Percentiles rank a stretch among this genome's conserved stretches.
Evolutionary conservation across 2,888 invertebrate genomes (phyloP).

Genomic region (Drosophila buzzatii): DNA sequence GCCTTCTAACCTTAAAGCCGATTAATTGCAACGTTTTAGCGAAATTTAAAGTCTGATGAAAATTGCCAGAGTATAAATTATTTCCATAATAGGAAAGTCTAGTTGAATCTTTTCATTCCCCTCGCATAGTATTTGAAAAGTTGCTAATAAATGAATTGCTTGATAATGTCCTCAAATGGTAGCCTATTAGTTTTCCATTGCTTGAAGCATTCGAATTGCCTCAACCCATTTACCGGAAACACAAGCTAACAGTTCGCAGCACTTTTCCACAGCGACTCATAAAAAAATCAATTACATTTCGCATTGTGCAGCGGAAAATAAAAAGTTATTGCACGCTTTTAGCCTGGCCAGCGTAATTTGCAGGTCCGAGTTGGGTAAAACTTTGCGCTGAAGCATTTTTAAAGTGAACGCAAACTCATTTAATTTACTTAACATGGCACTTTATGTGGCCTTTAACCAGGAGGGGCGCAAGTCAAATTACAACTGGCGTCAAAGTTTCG

Average conservation of each 20-base stretch:
- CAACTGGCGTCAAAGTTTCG: slow-evolving; percentile 37
- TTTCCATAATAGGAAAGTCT: background rate
- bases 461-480: slow-evolving; percentile 57
- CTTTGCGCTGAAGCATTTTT: slow-evolving; percentile 35
- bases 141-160: slow-evolving; percentile 1
- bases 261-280: slow-evolving; percentile 30
- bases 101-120: background rate
- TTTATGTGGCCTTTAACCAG: slow-evolving; percentile 50
- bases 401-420: slow-evolving; percentile 50
- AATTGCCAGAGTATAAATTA: background rate
- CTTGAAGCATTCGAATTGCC: slow-evolving; percentile 6
- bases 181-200: slow-evolving; percentile 26
- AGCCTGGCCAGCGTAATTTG: slow-evolving; percentile 51
- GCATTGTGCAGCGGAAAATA: slow-evolving; percentile 60
- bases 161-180: slow-evolving; percentile 8
- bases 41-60: background rate
- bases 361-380: slow-evolving; percentile 29
- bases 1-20: background rate
- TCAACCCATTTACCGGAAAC: background rate
- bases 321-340: slow-evolving; percentile 76
- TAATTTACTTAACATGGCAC: slow-evolving; percentile 61
- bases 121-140: background rate
- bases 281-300: slow-evolving; percentile 65
- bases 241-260: slow-evolving; percentile 18
- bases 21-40: background rate